Base-by-base conservation (phyloP, 2,113 vertebrate species). In the Tetraodon nigroviridis region DNA sequence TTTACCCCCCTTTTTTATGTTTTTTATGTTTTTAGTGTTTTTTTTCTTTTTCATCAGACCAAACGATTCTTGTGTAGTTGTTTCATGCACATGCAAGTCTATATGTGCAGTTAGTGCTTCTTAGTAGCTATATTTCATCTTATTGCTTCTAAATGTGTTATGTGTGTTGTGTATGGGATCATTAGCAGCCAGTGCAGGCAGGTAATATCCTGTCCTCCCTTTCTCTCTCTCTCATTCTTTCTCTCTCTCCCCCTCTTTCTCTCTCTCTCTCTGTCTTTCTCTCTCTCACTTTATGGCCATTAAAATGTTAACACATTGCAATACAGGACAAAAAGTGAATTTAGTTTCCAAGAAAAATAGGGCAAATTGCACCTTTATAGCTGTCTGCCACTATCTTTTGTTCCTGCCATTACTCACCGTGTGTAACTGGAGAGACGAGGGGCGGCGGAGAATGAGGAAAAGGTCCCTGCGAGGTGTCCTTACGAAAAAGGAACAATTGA, bases 311-410 rank as follows among this genome's bases (percentile, higher is more conserved):
- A 87, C 86, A 84, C 86, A 89, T 87, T 87, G 84, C 85, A 86
- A 84, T 70, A 55, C 77, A 74, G 71, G 76, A 75, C 69, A 78
- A 73, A 85, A 82, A 84, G 84, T 82, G 86, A 88, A 90, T 89
- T 88, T 88, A 81, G 79, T 87, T 89, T 89, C 77, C 63, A 81
- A 81, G 81, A 91, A 88, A 88, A 91, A 86, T 84, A 76, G 82
- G 89, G 82, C 87, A 91, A 90, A 92, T 90, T 85, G 86, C 86
- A 87, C 85, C 91, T 88, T 90, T 90, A 89, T 88, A 89, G 88
- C 84, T 75, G 76, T 90, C 83, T 90, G 87, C 84, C 90, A 88
- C 84, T 84, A 85, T 89, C 74, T 75, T 85, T 84, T 81, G 80
- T 77, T 87, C 67, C 69, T 45, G 51, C 80, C 83, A 90, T 90